Evolutionary conservation across 2,113 vertebrate species (phyloP), one percentile per base, ranked within the genome.

Genomic region (Pachycephala philippinensis): DNA sequence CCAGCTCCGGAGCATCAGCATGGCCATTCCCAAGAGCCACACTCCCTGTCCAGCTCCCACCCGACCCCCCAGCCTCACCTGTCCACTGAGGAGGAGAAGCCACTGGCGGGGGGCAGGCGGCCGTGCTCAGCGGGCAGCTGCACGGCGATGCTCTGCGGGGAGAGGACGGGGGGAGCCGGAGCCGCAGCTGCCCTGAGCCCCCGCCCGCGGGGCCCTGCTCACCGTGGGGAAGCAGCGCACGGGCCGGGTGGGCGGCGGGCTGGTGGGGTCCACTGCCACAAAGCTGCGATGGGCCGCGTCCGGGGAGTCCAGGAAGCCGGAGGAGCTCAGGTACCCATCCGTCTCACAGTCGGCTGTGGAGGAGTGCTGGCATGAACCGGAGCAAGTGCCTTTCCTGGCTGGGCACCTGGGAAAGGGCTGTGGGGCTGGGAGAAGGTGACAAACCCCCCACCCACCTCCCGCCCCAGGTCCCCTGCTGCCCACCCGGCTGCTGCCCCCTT

Each of bases 301-400:
- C 14, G 81, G 88, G 33, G 97, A 95, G 75, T 99, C 99, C 97
- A 99, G 98, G 87, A 99, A 98, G 71, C 98, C 98, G 0, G 98
- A 99, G 86, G 99, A 99, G 97, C 99, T 99, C 90, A 99, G 98
- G 98, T 99, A 99, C 78, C 98, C 99, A 5, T 99, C 99, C 0
- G 98, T 99, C 98, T 99, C 99, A 3, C 99, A 99, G 97, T 99
- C 99, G 2, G 99, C 99, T 99, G 98, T 7, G 2, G 20, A 88
- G 60, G n/a, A 84, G 77, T 3, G 3, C 45, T 1, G 8, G 18
- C 18, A 8, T 90, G 79, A 90, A 33, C 18, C 0, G 0, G 45
- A 35, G 31, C 2, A 16, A n/a, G 27, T 15, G 11, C 54, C 22
- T 31, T 18, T 44, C 80, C 37, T 9, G 2, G 18, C 7, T 33